Conservation (phyloP, 2,113 vertebrate genomes). For the Limanda limanda region DNA sequence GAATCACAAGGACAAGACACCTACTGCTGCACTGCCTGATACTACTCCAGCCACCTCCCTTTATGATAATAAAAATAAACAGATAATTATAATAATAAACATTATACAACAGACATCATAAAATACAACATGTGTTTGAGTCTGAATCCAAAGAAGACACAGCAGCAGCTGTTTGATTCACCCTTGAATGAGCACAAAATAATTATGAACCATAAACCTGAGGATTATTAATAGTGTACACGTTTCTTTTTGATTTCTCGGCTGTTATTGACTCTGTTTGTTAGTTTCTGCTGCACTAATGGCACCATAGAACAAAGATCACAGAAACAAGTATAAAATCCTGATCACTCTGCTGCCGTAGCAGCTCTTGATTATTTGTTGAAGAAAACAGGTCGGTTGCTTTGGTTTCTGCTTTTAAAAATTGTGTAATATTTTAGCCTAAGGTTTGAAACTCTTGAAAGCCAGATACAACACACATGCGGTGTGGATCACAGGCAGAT, state of each 20-base stretch:
- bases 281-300: neutral
- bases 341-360: neutral
- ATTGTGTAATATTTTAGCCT: conserved; percentile 13
- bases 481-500: conserved; percentile 33
- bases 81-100: neutral
- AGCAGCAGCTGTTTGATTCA: conserved; percentile 1
- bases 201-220: neutral
- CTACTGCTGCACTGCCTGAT: conserved; percentile 16
- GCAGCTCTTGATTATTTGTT: neutral
- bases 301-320: too few relatives aligned
- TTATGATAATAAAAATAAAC: neutral
- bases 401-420: conserved; percentile 6
- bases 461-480: conserved; percentile 15
- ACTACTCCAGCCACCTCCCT: neutral
- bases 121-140: neutral
- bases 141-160: conserved; percentile 13
- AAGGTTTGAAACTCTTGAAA: conserved; percentile 1
- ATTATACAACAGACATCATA: conserved; percentile 8
- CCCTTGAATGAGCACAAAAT: neutral
- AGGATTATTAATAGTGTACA: too few relatives aligned
- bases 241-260: neutral
- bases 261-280: neutral
- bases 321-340: neutral
- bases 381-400: conserved; percentile 12
- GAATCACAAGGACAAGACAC: conserved; percentile 15